Evolutionary conservation across 2,888 invertebrate species (phyloP).

Genomic region (Lissocephala sabroskyi): DNA sequence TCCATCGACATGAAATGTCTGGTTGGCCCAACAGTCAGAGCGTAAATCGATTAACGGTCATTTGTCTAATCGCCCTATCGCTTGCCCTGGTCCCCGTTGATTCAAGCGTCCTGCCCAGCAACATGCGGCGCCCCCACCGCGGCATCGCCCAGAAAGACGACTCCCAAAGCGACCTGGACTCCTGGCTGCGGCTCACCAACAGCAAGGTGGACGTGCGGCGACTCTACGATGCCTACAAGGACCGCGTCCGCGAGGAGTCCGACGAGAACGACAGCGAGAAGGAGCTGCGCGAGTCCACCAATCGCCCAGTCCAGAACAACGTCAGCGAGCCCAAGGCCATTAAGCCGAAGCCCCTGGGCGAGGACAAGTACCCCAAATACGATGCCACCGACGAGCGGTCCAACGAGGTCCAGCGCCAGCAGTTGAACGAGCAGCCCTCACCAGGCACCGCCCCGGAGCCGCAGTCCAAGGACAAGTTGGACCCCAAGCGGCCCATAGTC

Average conservation of each 20-base stretch:
- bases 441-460: no score
- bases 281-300: not conserved
- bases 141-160: no score
- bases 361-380: not conserved
- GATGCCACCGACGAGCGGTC: constrained; percentile 12
- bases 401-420: not conserved
- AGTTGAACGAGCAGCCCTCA: constrained; percentile 1
- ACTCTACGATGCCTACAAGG: constrained; percentile 32
- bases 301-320: no score
- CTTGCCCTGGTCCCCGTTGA: constrained; percentile 8
- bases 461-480: not conserved
- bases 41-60: constrained; percentile 10
- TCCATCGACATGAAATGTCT: constrained; percentile 45
- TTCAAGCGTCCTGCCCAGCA: not conserved
- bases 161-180: constrained; percentile 5
- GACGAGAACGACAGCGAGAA: not conserved
- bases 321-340: not conserved
- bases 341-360: not conserved
- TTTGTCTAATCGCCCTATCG: constrained; percentile 16
- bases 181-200: not conserved
- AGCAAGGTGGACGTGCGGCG: constrained; percentile 21
- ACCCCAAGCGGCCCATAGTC: not conserved
- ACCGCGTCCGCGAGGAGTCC: constrained; percentile 9
- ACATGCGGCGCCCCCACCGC: not conserved
- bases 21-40: constrained; percentile 20